These are phyloP conservation scores for Ammospiza maritima DNA, from an alignment of 2,797 vertebrate genomes.

Conservation along the genomic window DNA sequence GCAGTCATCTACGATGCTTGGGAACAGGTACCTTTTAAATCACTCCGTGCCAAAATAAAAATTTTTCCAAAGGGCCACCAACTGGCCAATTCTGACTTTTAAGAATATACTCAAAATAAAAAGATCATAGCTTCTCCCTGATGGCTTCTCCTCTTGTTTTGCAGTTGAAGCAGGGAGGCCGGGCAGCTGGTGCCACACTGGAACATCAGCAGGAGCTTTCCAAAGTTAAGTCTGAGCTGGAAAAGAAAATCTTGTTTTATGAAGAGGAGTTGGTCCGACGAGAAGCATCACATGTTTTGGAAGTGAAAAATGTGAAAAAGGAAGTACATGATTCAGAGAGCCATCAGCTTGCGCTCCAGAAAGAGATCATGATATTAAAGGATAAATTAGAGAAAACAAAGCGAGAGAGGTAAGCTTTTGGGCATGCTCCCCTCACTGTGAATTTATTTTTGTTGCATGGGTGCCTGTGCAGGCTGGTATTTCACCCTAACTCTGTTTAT, in stretches of 20 bases:
- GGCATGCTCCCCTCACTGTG: not conserved
- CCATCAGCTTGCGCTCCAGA: slow-evolving; percentile 87
- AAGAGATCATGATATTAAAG: slow-evolving; percentile 87
- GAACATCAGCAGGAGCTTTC: slow-evolving; percentile 93
- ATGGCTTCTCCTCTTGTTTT: not conserved
- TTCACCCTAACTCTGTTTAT: not conserved
- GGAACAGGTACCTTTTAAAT: not conserved
- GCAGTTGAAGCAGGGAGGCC: slow-evolving; percentile 89
- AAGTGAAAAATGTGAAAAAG: slow-evolving; percentile 90
- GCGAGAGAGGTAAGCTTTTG: slow-evolving; percentile 84
- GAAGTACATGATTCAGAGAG: slow-evolving; percentile 92
- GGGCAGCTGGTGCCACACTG: slow-evolving; percentile 68
- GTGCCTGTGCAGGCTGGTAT: not conserved
- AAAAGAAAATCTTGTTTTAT: slow-evolving; percentile 93
- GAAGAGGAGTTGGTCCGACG: slow-evolving; percentile 92
- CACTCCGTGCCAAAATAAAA: not conserved
- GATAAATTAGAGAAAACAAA: slow-evolving; percentile 92
- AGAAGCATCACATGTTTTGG: slow-evolving; percentile 87
- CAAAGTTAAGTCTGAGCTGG: slow-evolving; percentile 89
- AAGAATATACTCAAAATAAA: not conserved
- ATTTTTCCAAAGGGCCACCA: not conserved
- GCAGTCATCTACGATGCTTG: not conserved
- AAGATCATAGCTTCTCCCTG: not conserved
- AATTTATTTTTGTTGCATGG: not conserved
- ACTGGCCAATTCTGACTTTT: not conserved